Evolutionary conservation across 2,888 invertebrate genomes (phyloP), one percentile per base, ranked within the genome.

Genomic region (Chloroclysta siterata): DNA sequence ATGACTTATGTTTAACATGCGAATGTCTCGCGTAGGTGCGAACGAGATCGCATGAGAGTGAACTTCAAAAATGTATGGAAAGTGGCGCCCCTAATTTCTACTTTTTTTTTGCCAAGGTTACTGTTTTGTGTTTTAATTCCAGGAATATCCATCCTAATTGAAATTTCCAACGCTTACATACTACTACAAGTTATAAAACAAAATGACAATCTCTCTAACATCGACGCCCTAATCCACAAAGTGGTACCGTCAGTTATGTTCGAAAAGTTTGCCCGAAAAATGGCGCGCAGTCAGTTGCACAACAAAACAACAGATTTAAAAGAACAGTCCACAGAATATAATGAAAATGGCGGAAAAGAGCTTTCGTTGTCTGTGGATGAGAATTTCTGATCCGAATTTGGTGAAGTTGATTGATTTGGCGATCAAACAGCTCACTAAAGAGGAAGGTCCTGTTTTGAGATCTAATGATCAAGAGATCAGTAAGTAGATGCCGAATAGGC

Each of bases 141-240:
- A 58, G 58, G 51, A 22, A 33, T 53, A 15, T 59, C 36, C 22
- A 13, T 59, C 3, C 2, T 52, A 13, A 14, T 47, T 15, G 11
- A 59, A 28, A 10, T 59, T 5, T 60, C 53, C 5, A 42, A 53
- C n/a, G 60, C 60, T 13, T 60, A 53, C 22, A 41, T 60, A 41
- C 41, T 53, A 17, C n/a, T 60, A 6, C 60, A 60, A 53, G 60
- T 53, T 2, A 41, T 42, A 0, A 53, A 53, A 48, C 53, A 48
- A 14, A 48, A 60, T 13, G 22, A 47, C 1, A 60, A 53, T 10
- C 15, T 39, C 2, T 53, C 53, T 5, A 53, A 60, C 29, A 28
- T 60, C n/a, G 60, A 60, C 48, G 60, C 60, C 2, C 29, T 53
- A 7, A 53, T 53, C 39, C 60, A 60, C 42, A 60, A 47, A 22